Evolutionary conservation across 2,797 vertebrate species (phyloP).

Genomic region (Molothrus ater): DNA sequence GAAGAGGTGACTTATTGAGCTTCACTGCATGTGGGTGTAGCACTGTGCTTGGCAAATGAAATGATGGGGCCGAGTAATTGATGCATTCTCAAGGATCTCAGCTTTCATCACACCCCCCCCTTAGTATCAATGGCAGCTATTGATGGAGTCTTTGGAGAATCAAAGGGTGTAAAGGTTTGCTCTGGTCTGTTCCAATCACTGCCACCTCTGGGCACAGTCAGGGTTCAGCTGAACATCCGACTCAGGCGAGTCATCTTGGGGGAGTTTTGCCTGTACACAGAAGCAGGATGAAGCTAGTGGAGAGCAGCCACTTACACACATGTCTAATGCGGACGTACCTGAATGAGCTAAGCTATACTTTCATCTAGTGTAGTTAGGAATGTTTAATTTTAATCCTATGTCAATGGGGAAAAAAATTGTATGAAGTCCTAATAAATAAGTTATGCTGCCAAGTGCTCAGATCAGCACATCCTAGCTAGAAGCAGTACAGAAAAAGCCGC

Average conservation of each 20-base stretch:
- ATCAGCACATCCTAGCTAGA: constrained; percentile 48
- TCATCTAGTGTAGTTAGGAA: not conserved
- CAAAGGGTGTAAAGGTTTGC: not conserved
- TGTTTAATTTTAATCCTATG: constrained; percentile 40
- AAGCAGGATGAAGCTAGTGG: not conserved
- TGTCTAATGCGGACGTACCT: not conserved
- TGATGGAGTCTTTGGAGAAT: not conserved
- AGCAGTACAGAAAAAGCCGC: not conserved
- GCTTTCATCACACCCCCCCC: not conserved
- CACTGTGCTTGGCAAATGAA: not conserved
- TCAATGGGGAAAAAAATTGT: not conserved
- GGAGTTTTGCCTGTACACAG: not conserved
- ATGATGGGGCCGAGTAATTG: rapidly evolving
- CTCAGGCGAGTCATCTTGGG: rapidly evolving
- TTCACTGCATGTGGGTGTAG: not conserved
- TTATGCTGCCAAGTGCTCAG: not conserved
- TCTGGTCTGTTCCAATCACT: not conserved
- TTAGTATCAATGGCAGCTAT: not conserved
- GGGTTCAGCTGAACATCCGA: rapidly evolving
- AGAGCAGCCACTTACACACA: not conserved
- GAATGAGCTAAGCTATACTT: not conserved
- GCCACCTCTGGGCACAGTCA: not conserved
- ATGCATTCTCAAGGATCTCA: not conserved
- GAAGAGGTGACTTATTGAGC: not conserved
- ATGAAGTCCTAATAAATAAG: constrained; percentile 54